Percentiles rank a stretch among this genome's conserved stretches.
These are phyloP conservation scores for Ianthella basta DNA, from an alignment of 37 sponge, comb jelly and placozoan genomes.

Conservation along the genomic window DNA sequence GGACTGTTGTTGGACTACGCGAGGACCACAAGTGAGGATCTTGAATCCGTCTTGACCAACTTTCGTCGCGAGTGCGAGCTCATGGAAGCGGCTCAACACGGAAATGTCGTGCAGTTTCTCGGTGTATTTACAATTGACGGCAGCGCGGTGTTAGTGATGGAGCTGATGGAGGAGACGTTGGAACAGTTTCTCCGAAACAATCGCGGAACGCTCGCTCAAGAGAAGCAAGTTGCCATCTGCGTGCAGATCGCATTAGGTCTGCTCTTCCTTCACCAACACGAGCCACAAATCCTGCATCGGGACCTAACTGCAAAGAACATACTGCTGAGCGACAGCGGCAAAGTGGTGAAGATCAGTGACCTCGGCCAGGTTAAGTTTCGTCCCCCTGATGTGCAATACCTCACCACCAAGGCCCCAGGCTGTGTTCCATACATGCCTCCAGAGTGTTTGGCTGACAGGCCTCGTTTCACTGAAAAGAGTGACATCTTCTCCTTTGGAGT, in stretches of 20 bases:
- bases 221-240: neutral
- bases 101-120: no score
- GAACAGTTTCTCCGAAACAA: neutral
- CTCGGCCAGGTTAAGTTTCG: neutral
- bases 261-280: slow-evolving; percentile 8
- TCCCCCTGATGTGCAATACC: neutral
- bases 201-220: neutral
- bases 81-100: no score
- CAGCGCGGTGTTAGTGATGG: slow-evolving; percentile 8
- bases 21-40: no score
- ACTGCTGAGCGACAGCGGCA: neutral
- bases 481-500: neutral
- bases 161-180: slow-evolving; percentile 5
- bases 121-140: no score
- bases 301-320: neutral
- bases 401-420: neutral
- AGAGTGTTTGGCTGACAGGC: neutral
- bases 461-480: neutral
- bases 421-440: neutral
- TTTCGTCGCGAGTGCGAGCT: no score
- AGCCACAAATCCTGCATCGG: neutral
- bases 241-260: neutral
- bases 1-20: slow-evolving; percentile 6
- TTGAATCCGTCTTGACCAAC: no score
- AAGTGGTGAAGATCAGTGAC: neutral